Conservation (phyloP, 2,113 vertebrate genomes). For the Labeo catla region DNA sequence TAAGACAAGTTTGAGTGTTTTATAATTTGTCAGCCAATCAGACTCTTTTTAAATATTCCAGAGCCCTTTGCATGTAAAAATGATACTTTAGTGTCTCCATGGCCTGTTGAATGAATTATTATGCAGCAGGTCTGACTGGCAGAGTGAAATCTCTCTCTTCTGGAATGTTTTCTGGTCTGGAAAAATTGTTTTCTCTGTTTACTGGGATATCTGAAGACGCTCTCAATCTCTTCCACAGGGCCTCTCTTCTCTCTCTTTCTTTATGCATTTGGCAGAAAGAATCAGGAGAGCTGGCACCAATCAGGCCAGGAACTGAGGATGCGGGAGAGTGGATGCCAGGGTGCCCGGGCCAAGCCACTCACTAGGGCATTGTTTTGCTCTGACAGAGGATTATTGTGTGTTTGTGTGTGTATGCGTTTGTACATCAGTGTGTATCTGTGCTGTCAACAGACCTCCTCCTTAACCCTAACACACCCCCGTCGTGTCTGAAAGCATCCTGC, state of each 20-base stretch:
- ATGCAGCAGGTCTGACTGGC: not conserved
- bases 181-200: conserved; percentile 35
- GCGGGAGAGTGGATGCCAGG: conserved; percentile 69
- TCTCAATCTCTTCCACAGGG: not conserved
- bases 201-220: conserved; percentile 17
- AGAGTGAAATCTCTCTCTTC: conserved; percentile 9
- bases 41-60: conserved; percentile 40
- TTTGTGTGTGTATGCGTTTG: conserved; percentile 34
- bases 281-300: conserved; percentile 22
- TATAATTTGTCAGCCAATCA: conserved; percentile 25
- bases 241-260: conserved; percentile 25
- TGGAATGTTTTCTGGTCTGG: conserved; percentile 21
- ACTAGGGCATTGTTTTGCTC: conserved; percentile 49
- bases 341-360: conserved; percentile 61
- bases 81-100: conserved; percentile 1
- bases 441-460: conserved; percentile 41
- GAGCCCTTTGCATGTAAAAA: conserved; percentile 8
- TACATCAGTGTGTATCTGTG: conserved; percentile 40
- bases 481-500: conserved; percentile 34
- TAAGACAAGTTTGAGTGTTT: conserved; percentile 15
- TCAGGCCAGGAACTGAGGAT: conserved; percentile 65
- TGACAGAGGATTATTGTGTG: conserved; percentile 39
- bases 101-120: not conserved
- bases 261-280: conserved; percentile 67
- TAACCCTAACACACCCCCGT: not conserved